phyloP scores from a whole-genome alignment of 2,797 vertebrate genomes.

The Rhadinocentrus ornatus region DNA sequence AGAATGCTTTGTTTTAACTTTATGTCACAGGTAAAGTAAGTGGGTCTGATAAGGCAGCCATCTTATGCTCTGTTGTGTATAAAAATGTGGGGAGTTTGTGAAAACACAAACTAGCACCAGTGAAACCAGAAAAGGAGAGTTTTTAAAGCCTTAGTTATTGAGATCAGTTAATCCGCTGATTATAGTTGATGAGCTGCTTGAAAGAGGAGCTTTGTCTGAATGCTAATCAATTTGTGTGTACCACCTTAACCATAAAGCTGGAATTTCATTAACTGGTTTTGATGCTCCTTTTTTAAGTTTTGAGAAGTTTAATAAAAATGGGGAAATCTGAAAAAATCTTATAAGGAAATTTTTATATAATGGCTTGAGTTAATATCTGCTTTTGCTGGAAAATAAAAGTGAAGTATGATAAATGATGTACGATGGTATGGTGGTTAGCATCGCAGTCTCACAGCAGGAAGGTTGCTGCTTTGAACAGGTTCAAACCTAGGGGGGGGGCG shows the following conservation, averaged over 20 bases:
- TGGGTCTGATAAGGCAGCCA: slow-evolving; percentile 51
- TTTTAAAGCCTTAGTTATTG: slow-evolving; percentile 44
- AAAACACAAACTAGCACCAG: slow-evolving; percentile 30
- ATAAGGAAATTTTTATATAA: too few species aligned
- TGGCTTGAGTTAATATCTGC: too few species aligned
- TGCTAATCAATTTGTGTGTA: neutral
- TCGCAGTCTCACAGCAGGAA: too few species aligned
- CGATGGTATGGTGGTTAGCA: too few species aligned
- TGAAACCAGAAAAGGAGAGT: slow-evolving; percentile 53
- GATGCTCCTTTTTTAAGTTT: too few species aligned
- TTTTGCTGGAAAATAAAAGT: too few species aligned
- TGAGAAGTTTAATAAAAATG: too few species aligned
- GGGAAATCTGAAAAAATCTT: too few species aligned
- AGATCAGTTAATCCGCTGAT: slow-evolving; percentile 41
- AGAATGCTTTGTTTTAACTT: slow-evolving; percentile 77
- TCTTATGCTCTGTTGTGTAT: slow-evolving; percentile 44
- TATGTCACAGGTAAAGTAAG: slow-evolving; percentile 65
- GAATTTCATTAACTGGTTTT: neutral
- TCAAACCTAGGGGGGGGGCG: too few species aligned
- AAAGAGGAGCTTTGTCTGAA: slow-evolving; percentile 17
- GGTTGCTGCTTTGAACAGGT: too few species aligned
- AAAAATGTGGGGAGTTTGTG: slow-evolving; percentile 23
- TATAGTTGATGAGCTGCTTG: slow-evolving; percentile 39
- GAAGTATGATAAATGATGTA: too few species aligned
- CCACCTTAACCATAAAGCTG: neutral